Conservation (phyloP, 2,113 vertebrate genomes). For the Cheirogaleus medius region DNA sequence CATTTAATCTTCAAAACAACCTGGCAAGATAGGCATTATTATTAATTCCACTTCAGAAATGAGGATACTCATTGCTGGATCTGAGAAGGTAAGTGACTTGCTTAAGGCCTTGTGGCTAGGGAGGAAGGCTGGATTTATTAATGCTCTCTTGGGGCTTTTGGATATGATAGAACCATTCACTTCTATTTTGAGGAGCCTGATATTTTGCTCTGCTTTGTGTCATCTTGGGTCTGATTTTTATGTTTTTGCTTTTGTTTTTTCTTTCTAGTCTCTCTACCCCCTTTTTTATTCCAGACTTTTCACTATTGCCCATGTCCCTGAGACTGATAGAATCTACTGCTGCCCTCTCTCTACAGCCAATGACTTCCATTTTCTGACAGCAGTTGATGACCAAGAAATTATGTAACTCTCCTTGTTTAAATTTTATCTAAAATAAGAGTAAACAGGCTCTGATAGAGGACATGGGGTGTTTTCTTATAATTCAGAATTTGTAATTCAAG, state of each 20-base stretch:
- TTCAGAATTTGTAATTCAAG: not conserved
- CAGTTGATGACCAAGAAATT: not conserved
- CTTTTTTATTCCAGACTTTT: not conserved
- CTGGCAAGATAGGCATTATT: not conserved
- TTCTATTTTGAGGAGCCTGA: not conserved
- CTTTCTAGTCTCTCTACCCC: not conserved
- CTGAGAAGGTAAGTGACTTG: not conserved
- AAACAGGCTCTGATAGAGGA: not conserved
- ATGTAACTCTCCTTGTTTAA: not conserved
- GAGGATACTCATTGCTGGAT: not conserved
- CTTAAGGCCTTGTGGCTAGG: not conserved
- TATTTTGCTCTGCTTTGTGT: not conserved
- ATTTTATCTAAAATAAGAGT: not conserved
- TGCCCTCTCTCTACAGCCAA: not conserved
- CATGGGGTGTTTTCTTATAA: not conserved
- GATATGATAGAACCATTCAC: not conserved
- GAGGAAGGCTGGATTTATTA: not conserved
- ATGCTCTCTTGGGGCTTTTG: accelerated
- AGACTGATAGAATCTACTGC: not conserved
- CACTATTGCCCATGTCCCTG: not conserved
- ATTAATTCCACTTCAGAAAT: conserved; percentile 3
- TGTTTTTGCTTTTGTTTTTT: not conserved
- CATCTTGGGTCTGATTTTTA: not conserved
- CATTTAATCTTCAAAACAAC: not conserved
- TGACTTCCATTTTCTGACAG: not conserved